These are phyloP conservation scores for Sternotherus odoratus DNA, from an alignment of 2,797 vertebrate genomes.

Conservation along the genomic window DNA sequence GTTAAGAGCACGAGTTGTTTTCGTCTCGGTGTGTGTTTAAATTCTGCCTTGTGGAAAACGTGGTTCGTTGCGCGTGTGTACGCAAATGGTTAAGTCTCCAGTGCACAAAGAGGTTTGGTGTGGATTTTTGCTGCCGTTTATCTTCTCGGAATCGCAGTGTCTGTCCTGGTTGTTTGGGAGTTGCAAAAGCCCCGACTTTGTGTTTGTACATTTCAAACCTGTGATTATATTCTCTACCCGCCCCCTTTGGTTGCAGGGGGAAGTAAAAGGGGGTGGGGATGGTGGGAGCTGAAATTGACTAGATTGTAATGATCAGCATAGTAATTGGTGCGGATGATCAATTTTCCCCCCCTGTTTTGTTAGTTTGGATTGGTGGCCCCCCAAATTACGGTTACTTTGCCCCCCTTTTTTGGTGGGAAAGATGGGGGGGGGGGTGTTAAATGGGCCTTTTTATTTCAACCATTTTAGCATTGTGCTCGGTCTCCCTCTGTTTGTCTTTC, in stretches of 20 bases:
- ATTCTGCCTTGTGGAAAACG: background rate
- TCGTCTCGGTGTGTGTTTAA: background rate
- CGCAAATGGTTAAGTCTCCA: background rate
- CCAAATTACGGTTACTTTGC: background rate
- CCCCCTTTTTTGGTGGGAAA: background rate
- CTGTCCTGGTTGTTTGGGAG: background rate
- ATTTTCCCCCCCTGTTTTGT: background rate
- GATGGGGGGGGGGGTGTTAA: background rate
- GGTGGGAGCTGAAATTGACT: constrained; percentile 24
- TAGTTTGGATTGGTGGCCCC: background rate
- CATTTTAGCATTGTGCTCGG: constrained; percentile 21
- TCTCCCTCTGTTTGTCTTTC: background rate
- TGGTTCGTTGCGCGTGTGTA: background rate
- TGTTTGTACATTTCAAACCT: constrained; percentile 52
- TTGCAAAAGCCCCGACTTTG: constrained; percentile 56
- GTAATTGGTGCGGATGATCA: background rate
- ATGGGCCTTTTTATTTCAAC: constrained; percentile 22
- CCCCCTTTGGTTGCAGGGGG: constrained; percentile 52
- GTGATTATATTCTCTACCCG: background rate
- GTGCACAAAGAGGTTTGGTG: background rate
- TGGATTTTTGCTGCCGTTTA: accelerated
- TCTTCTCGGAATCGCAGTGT: background rate
- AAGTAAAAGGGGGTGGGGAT: background rate
- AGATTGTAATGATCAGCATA: constrained; percentile 23
- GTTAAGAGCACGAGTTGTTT: background rate